Evolutionary conservation across 2,113 vertebrate genomes (phyloP), one percentile per base, ranked within the genome.

Genomic region (Canis aureus): DNA sequence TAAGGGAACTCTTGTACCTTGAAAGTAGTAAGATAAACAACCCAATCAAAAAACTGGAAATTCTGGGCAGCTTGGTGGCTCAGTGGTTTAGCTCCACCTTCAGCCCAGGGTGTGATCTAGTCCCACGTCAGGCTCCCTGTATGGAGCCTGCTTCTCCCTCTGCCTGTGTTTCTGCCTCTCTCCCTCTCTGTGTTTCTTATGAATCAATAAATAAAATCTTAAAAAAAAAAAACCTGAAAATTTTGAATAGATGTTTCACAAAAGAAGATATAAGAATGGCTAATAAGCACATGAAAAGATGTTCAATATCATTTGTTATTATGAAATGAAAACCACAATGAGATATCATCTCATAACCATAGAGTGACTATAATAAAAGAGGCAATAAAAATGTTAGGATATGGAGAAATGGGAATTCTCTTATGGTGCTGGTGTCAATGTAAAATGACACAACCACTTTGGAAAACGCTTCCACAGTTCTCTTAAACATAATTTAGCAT

Each of bases 341-440:
- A 89, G 11, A 89, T 64, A 64, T 29, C 29, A 38, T 94, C 80
- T 94, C 23, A 92, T 11, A 49, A 16, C 25, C 17, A 59, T 95
- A 25, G 53, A 62, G 69, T 89, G 27, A 17, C 29, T 51, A 38
- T 73, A 89, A 93, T 93, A 85, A 93, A 92, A 73, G 78, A 55
- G 60, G 35, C 22, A 74, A 67, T 60, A 87, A 86, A 87, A 94
- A 71, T 85, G 32, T 89, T 57, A 57, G 74, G 43, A 29, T 78
- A 43, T 78, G 43, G 43, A 51, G 73, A 78, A 78, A 51, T 51
- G 74, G 43, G 25, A 78, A 29, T 51, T 51, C 12, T 6, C 25
- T 29, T 51, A 78, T 3, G 1, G 43, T 78, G 74, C 25, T 78
- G 74, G 74, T 78, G 13, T 76, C 74, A 16, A 17, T 29, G 25